phyloP scores from a whole-genome alignment of 2,113 vertebrate genomes.

The Neolamprologus ventralis region DNA sequence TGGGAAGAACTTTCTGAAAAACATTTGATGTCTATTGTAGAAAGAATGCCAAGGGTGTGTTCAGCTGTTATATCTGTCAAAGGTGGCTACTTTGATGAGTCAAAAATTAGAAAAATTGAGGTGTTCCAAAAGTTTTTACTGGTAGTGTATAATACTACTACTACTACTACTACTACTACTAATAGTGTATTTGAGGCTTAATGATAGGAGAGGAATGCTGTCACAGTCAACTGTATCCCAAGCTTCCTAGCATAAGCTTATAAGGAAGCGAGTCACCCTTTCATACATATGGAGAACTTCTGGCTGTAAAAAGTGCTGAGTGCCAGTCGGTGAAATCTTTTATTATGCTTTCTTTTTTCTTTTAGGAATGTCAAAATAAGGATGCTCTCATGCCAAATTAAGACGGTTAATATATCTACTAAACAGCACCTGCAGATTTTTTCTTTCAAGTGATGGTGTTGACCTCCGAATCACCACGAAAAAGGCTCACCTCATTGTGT shows the following conservation, averaged over 20 bases:
- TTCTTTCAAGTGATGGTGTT: neutral
- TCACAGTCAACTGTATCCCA: neutral
- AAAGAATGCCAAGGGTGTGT: neutral
- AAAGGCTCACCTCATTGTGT: constrained; percentile 74
- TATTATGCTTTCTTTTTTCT: neutral
- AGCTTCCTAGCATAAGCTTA: neutral
- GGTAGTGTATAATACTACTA: neutral
- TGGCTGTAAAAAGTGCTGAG: neutral
- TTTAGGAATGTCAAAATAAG: neutral
- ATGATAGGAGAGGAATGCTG: neutral
- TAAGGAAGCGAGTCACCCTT: neutral
- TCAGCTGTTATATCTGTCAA: neutral
- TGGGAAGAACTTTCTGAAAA: neutral
- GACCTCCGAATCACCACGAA: neutral
- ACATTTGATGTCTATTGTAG: neutral
- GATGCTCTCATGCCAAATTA: neutral
- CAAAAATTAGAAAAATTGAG: neutral
- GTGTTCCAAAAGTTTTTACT: neutral
- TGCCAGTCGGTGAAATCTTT: neutral
- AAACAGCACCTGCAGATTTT: neutral
- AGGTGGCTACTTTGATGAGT: neutral
- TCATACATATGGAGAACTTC: neutral
- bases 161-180: fast-evolving
- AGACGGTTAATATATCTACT: neutral
- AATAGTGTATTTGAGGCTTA: neutral